phyloP scores from a whole-genome alignment of 2,888 invertebrate species.

The Drosophila kokeensis region DNA sequence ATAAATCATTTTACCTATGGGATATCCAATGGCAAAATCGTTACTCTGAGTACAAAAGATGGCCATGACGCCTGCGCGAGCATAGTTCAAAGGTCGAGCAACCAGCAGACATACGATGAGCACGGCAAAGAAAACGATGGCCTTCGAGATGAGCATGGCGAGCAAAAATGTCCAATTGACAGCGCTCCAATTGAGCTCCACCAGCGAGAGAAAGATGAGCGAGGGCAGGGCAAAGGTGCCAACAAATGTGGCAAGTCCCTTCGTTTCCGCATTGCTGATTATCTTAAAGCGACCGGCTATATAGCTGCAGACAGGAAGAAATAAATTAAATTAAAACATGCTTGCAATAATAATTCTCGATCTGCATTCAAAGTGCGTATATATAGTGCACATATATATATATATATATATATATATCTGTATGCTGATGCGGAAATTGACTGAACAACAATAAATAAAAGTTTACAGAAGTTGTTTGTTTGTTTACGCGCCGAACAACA shows the following conservation, averaged over 20 bases:
- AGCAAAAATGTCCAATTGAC: slow-evolving; percentile 97
- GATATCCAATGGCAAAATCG: slow-evolving; percentile 98
- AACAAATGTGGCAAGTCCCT: slow-evolving; percentile 96
- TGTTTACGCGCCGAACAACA: slow-evolving; percentile 14
- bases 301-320: slow-evolving; percentile 87
- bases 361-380: slow-evolving; percentile 24
- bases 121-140: slow-evolving; percentile 93
- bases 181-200: slow-evolving; percentile 91
- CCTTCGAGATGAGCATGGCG: slow-evolving; percentile 93
- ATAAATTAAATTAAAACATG: not conserved
- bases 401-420: not conserved
- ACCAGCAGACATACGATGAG: slow-evolving; percentile 91
- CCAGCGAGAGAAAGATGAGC: slow-evolving; percentile 95
- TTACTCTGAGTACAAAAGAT: slow-evolving; percentile 99
- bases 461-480: not conserved
- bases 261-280: slow-evolving; percentile 93
- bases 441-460: not conserved
- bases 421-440: slow-evolving; percentile 30
- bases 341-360: slow-evolving; percentile 12
- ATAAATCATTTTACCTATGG: slow-evolving; percentile 88
- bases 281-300: slow-evolving; percentile 93
- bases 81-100: slow-evolving; percentile 92
- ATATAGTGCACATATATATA: not conserved
- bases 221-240: slow-evolving; percentile 97
- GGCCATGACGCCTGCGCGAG: slow-evolving; percentile 95